These are phyloP conservation scores for Caloenas nicobarica DNA, from an alignment of 2,113 vertebrate species.

Conservation along the genomic window DNA sequence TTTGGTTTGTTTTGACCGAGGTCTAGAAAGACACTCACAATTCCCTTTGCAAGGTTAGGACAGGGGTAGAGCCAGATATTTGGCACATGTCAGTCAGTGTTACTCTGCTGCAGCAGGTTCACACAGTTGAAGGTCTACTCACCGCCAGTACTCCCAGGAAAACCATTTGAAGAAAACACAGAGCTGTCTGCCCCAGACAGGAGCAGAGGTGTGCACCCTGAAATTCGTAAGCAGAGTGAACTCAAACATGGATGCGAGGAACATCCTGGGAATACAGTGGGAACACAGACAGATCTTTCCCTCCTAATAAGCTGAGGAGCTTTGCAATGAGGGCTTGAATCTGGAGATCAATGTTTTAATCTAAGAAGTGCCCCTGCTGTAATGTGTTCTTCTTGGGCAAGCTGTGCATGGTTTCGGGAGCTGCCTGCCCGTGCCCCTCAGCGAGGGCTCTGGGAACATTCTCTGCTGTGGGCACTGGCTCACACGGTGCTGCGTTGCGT, in stretches of 20 bases:
- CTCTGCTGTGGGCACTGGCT: too few species aligned
- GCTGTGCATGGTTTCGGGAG: background rate
- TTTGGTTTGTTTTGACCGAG: background rate
- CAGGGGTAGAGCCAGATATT: background rate
- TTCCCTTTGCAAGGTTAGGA: background rate
- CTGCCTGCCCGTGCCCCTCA: rapidly evolving
- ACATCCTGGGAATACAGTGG: background rate
- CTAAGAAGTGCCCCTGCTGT: background rate
- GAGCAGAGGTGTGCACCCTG: background rate
- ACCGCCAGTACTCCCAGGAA: background rate
- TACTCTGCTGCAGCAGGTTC: background rate
- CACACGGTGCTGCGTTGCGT: rapidly evolving
- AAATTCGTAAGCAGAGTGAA: background rate
- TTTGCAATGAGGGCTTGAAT: background rate
- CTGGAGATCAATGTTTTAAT: background rate
- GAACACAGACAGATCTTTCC: background rate
- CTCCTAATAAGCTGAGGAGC: background rate
- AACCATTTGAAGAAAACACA: background rate
- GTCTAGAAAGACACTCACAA: background rate
- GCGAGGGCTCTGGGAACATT: background rate
- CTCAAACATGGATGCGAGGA: background rate
- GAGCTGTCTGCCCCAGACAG: background rate
- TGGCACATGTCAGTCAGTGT: rapidly evolving
- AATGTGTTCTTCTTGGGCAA: background rate
- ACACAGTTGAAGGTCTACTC: background rate